phyloP scores from a whole-genome alignment of 2,797 vertebrate genomes.

The Pangasius larnaudii region DNA sequence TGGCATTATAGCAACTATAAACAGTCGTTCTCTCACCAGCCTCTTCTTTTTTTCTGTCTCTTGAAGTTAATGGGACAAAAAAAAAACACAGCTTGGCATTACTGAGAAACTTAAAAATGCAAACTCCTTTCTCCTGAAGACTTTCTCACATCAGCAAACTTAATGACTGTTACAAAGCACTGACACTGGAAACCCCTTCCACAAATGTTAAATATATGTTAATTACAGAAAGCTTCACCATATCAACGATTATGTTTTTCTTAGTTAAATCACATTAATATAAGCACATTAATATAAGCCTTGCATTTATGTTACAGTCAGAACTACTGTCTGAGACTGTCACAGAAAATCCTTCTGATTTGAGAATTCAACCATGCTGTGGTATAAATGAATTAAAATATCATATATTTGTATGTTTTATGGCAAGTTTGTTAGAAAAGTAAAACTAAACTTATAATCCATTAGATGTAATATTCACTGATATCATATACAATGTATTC shows the following conservation, averaged over 20 bases:
- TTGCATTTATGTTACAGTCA: no score
- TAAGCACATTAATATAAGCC: not conserved
- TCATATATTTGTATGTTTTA: not conserved
- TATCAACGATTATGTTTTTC: not conserved
- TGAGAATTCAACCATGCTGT: not conserved
- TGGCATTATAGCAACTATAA: not conserved
- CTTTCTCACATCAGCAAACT: not conserved
- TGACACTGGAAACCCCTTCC: not conserved
- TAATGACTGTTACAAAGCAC: not conserved
- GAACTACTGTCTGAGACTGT: not conserved
- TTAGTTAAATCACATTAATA: not conserved
- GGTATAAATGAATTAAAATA: not conserved
- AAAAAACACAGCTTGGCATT: not conserved
- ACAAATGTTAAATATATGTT: not conserved
- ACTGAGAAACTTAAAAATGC: not conserved
- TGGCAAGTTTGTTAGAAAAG: not conserved
- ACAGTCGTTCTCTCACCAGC: not conserved
- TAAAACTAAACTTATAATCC: not conserved
- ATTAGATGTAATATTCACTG: not conserved
- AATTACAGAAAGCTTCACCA: not conserved
- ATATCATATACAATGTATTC: not conserved
- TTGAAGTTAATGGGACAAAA: not conserved
- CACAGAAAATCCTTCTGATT: not conserved
- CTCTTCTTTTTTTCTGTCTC: not conserved
- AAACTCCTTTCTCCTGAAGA: not conserved